Evolutionary conservation across 2,797 vertebrate genomes (phyloP), one percentile per base, ranked within the genome.

Genomic region (Paratrypauchen microcephalus): DNA sequence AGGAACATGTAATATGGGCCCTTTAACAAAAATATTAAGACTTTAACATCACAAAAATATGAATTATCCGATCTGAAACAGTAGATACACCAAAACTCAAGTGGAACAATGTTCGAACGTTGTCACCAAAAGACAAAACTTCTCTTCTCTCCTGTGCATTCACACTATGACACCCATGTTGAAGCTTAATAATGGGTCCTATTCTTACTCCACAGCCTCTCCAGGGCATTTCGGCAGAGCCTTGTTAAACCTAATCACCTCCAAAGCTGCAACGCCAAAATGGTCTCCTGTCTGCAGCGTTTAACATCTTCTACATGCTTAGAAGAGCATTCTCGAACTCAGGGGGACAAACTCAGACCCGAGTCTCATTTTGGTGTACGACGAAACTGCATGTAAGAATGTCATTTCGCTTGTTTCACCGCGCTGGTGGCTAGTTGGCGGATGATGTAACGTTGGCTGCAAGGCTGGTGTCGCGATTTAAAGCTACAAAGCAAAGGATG

Each of bases 211-310:
- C 50, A 21, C 19, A 52, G 19, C 21, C 54, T 56, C 54, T 56
- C 54, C 24, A 6, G 54, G 54, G 54, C 3, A 9, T 5, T 16
- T 26, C 26, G 69, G 59, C 68, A 83, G 74, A 71, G 77, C 72
- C 66, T 75, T 82, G 76, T 82, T 80, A 78, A 76, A 59, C 52
- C 65, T 76, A 72, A 85, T 62, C 63, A 75, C 64, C 57, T n/a
- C 69, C 64, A 79, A 76, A 68, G 59, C 67, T 59, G 8, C 52
- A 48, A 70, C 79, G 78, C 58, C 26, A 58, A 68, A 75, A 72
- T 60, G 41, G 59, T 21, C 65, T 52, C 45, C 69, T 5, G 12
- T 5, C 26, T 19, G 12, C 12, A 59, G 5, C 12, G 18, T 26
- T 45, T 58, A 50, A 45, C 65, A 60, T n/a, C 62, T 55, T 8